Base-by-base conservation (phyloP, 2,888 invertebrate species). In the Apodemia hepburni region DNA sequence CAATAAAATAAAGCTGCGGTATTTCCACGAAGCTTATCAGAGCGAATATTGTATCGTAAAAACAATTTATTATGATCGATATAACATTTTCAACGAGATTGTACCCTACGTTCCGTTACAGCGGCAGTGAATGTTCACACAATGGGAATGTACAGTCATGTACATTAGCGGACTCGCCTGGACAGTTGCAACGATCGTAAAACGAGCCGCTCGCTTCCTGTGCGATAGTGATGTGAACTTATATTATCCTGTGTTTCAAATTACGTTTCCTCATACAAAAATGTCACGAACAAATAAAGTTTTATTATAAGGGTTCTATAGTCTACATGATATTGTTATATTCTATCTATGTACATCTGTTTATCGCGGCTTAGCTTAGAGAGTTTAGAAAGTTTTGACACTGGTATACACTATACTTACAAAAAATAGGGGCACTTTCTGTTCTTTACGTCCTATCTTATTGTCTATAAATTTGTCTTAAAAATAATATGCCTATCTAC, bases 101-200 rank as follows among this genome's bases (percentile, higher is more conserved):
- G 70, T 70, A 66, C 66, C 61, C 61, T 65, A 66, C 65, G 68
- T 68, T 67, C 63, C 60, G 69, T 66, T 71, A 66, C 66, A 65
- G 64, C 64, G 66, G 64, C 67, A 66, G 65, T 67, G 68, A 66
- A 65, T 68, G 65, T 66, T 68, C 69, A 69, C 70, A 71, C 69
- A 70, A 70, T 66, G 61, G 65, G 62, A 66, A 62, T 59, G 74
- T 76, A 76, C 75, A 71, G 69, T 72, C 71, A 69, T 68, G 71
- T 70, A 75, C 74, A 76, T 74, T 75, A 75, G 70, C 68, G 71
- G 65, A 66, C 68, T 65, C 64, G 66, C 63, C 65, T 65, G 73
- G 75, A 76, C 79, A 76, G 76, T 75, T 69, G 77, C 70, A 74
- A 61, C 67, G 77, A 73, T 78, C 76, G 74, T 78, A 75, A 77